Conservation (phyloP, 1,140 invertebrate genomes). For the Arctopsyche grandis region DNA sequence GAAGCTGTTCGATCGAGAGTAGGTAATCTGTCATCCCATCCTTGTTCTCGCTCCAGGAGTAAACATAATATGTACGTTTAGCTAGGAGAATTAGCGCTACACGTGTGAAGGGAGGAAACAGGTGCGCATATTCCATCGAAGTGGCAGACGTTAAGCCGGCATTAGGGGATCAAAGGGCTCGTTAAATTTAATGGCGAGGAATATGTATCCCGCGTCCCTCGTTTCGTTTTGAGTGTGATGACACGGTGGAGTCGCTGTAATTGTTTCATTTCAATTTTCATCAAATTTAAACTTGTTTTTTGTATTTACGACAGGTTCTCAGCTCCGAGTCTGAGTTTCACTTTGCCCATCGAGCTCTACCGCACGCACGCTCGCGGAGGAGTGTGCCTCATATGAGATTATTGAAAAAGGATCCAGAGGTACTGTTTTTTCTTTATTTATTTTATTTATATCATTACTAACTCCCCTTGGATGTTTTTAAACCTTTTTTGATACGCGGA, state of each 20-base stretch:
- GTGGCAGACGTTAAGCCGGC: not conserved
- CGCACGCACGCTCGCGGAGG: slow-evolving; percentile 83
- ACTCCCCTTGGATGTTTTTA: no score
- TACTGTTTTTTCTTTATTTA: slow-evolving; percentile 67
- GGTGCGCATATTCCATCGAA: no score
- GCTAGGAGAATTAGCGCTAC: no score
- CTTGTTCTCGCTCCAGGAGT: no score
- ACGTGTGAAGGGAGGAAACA: no score
- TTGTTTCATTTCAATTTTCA: no score
- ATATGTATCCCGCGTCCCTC: not conserved
- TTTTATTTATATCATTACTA: not conserved
- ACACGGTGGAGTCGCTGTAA: not conserved
- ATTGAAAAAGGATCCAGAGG: slow-evolving; percentile 90
- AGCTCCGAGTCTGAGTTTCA: slow-evolving; percentile 89
- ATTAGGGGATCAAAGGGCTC: not conserved
- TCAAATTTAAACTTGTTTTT: not conserved
- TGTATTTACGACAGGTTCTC: slow-evolving; percentile 75
- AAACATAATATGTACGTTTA: no score
- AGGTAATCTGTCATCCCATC: no score
- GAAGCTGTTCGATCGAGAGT: no score
- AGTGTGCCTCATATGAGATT: slow-evolving; percentile 86
- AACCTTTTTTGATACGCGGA: no score
- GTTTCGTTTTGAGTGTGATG: not conserved
- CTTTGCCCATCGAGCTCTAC: slow-evolving; percentile 88
- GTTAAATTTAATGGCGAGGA: not conserved